phyloP scores from a whole-genome alignment of 1,140 invertebrate species.

The Orchestia grillus region DNA sequence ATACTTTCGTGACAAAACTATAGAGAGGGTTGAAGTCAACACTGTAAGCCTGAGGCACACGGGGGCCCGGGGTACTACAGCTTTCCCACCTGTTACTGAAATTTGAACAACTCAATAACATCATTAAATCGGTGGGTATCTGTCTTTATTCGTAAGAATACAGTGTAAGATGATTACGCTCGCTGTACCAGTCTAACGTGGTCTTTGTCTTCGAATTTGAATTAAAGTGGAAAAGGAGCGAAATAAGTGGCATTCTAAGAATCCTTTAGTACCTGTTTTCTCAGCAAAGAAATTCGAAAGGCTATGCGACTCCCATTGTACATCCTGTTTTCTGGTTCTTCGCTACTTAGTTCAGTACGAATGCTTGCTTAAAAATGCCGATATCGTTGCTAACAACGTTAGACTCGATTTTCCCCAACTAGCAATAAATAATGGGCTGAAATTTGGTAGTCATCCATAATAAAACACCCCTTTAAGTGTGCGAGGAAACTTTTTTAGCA shows the following conservation, averaged over 20 bases:
- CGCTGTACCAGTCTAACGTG: no score
- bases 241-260: background rate
- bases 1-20: no score
- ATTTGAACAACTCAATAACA: no score
- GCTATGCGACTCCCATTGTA: background rate
- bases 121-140: no score
- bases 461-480: background rate
- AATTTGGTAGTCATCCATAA: background rate
- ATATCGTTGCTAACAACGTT: background rate
- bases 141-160: no score
- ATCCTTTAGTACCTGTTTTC: background rate
- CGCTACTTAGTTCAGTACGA: background rate
- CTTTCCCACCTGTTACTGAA: no score
- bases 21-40: no score
- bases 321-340: background rate
- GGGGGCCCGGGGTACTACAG: no score
- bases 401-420: background rate
- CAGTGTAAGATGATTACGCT: no score
- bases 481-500: background rate
- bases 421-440: background rate
- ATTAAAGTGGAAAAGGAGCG: background rate
- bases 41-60: no score
- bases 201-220: background rate
- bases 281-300: background rate
- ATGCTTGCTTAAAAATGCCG: background rate